phyloP scores from a whole-genome alignment of 1,140 invertebrate species.

The Onthophagus taurus region DNA sequence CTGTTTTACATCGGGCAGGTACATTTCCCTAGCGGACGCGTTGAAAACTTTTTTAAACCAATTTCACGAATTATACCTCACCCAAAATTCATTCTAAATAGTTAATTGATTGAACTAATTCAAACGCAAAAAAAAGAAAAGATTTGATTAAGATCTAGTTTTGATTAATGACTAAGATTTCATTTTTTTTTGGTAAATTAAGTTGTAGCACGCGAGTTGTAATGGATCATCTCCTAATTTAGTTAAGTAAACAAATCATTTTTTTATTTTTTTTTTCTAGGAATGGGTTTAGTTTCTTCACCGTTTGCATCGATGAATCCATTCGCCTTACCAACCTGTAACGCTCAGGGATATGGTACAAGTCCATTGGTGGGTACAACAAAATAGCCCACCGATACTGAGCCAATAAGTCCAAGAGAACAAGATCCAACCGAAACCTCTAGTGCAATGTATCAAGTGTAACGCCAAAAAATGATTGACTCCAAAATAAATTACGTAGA shows the following conservation, averaged over 20 bases:
- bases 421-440: constrained; percentile 17
- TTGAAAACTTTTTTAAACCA: constrained; percentile 1
- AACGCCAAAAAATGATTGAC: too few species aligned
- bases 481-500: too few species aligned
- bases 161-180: too few species aligned
- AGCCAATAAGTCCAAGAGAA: constrained; percentile 15
- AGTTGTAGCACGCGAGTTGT: too few species aligned
- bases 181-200: too few species aligned
- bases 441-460: constrained; percentile 30
- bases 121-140: too few species aligned
- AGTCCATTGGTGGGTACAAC: constrained; percentile 72
- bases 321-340: constrained; percentile 82
- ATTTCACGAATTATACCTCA: background rate
- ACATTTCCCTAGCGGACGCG: background rate
- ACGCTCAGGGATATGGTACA: constrained; percentile 71
- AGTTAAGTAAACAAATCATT: background rate
- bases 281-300: constrained; percentile 68
- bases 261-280: constrained; percentile 38
- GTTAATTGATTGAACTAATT: too few species aligned
- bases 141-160: too few species aligned
- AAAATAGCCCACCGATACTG: constrained; percentile 53
- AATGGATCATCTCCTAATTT: too few species aligned
- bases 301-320: constrained; percentile 80
- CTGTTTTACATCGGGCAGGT: constrained; percentile 7
- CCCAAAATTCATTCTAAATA: too few species aligned